phyloP scores from a whole-genome alignment of 1,140 invertebrate species.

The Periplaneta americana region DNA sequence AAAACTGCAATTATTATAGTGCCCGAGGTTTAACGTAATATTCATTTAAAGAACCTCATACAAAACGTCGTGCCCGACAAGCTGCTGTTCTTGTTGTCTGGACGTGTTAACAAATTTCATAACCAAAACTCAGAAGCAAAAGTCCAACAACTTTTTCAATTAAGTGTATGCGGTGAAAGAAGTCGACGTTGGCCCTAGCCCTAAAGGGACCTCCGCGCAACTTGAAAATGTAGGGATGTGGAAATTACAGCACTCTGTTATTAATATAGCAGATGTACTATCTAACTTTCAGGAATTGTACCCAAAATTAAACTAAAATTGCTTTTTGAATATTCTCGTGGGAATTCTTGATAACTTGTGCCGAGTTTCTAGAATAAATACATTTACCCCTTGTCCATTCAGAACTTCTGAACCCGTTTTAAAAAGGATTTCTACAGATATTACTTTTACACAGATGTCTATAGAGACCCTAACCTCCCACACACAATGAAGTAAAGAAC shows the following conservation, averaged over 20 bases:
- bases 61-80: background rate
- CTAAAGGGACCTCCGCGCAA: background rate
- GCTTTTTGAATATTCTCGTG: background rate
- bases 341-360: background rate
- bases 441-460: too few relatives aligned
- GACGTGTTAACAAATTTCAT: background rate
- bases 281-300: background rate
- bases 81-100: background rate
- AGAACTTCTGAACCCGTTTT: background rate
- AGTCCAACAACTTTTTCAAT: background rate
- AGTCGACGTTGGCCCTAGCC: background rate
- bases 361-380: background rate
- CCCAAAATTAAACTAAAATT: background rate
- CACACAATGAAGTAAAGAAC: too few relatives aligned
- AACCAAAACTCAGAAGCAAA: background rate
- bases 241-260: background rate
- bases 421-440: background rate
- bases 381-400: background rate
- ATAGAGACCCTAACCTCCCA: too few relatives aligned
- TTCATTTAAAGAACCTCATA: background rate
- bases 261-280: background rate
- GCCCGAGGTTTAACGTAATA: background rate
- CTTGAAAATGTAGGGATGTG: background rate
- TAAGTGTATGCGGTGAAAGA: background rate
- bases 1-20: background rate